phyloP scores from a whole-genome alignment of 1,140 invertebrate genomes.

The Sycophila sp. region DNA sequence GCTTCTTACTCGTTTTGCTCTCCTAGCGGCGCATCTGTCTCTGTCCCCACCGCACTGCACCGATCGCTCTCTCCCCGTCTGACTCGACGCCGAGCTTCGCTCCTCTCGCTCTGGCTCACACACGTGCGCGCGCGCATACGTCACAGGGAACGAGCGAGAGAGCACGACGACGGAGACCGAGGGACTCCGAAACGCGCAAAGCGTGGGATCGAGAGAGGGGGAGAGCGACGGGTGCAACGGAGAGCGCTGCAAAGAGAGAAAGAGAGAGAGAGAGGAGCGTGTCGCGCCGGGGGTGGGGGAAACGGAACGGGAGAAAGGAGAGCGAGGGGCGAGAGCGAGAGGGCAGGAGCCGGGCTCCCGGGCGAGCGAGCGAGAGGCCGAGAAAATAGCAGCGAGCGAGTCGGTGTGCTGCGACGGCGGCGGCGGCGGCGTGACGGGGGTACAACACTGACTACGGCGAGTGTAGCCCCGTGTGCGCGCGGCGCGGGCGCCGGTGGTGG shows the following conservation, averaged over 20 bases:
- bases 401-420: background rate
- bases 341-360: conserved; percentile 3
- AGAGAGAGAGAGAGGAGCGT: conserved; percentile 15
- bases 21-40: conserved; percentile 13
- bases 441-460: background rate
- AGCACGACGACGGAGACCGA: conserved; percentile 5
- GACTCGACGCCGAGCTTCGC: background rate
- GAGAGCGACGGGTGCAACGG: background rate
- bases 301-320: conserved; percentile 18
- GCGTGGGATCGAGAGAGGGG: conserved; percentile 6
- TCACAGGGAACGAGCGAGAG: background rate
- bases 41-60: background rate
- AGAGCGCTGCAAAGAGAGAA: background rate
- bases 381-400: conserved; percentile 23
- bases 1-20: background rate
- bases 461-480: background rate
- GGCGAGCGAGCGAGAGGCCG: conserved; percentile 18
- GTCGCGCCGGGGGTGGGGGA: background rate
- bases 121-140: conserved; percentile 14
- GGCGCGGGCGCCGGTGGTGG: background rate
- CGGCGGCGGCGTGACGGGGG: background rate
- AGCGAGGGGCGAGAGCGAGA: conserved; percentile 5
- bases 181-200: background rate
- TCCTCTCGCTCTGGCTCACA: background rate
- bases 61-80: background rate